These are phyloP conservation scores for Crotalus helleri DNA, from an alignment of 2,113 vertebrate species.

Conservation along the genomic window DNA sequence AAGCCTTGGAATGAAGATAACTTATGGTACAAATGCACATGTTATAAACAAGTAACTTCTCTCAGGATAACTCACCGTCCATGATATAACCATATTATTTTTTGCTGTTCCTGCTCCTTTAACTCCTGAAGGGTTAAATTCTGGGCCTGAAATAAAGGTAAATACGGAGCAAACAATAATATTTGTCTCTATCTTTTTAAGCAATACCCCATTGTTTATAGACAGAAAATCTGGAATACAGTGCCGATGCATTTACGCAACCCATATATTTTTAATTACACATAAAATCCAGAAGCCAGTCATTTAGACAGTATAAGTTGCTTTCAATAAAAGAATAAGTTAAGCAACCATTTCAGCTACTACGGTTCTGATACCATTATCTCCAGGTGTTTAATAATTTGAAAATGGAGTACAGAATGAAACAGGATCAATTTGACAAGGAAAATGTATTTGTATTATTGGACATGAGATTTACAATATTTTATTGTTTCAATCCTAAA, in stretches of 20 bases:
- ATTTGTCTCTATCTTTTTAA: not conserved
- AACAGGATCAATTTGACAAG: not conserved
- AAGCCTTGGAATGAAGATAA: not conserved
- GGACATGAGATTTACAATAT: not conserved
- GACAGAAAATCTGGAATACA: not conserved
- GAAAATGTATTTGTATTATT: not conserved
- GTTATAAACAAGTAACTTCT: not conserved
- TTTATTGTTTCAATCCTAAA: not conserved
- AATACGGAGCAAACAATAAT: not conserved
- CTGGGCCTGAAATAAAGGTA: conserved; percentile 77
- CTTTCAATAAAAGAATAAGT: not conserved
- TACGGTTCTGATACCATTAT: not conserved
- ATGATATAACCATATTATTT: conserved; percentile 96
- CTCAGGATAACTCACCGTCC: conserved; percentile 80
- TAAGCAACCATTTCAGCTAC: not conserved
- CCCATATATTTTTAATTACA: not conserved
- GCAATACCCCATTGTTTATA: not conserved
- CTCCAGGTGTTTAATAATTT: not conserved
- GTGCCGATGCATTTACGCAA: not conserved
- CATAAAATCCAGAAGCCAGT: not conserved
- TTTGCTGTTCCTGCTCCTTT: conserved; percentile 85
- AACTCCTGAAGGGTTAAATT: conserved; percentile 81
- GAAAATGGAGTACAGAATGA: not conserved
- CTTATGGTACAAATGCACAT: not conserved
- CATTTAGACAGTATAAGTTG: not conserved